phyloP scores from a whole-genome alignment of 2,113 vertebrate species.

The Montifringilla adamsi region DNA sequence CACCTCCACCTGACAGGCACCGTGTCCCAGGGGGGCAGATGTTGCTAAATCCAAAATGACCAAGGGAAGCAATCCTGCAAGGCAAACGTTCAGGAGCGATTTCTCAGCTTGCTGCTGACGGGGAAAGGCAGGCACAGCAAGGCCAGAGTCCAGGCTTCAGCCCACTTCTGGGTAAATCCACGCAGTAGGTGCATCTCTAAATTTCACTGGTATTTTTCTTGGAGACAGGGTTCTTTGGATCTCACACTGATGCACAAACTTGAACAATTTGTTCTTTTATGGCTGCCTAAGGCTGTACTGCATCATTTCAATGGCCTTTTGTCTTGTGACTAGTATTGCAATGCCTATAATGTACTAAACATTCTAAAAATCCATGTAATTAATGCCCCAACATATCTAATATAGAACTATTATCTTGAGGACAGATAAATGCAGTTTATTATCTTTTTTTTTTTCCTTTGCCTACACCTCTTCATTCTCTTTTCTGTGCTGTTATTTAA shows the following conservation, averaged over 20 bases:
- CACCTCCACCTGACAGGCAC: not conserved
- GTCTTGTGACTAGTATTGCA: constrained; percentile 52
- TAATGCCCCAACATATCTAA: constrained; percentile 47
- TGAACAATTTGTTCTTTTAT: constrained; percentile 63
- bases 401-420: constrained; percentile 56
- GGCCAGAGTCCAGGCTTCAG: not conserved
- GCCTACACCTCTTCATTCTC: constrained; percentile 46
- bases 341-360: constrained; percentile 43
- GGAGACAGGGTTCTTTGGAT: constrained; percentile 29
- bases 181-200: not conserved
- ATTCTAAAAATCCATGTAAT: constrained; percentile 58
- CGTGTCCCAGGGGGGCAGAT: not conserved
- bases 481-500: constrained; percentile 46
- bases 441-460: constrained; percentile 32
- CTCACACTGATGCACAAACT: constrained; percentile 26
- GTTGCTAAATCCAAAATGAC: not conserved
- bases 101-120: constrained; percentile 49
- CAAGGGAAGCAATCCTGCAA: not conserved
- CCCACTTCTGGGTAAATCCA: not conserved
- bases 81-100: constrained; percentile 38
- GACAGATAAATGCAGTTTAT: constrained; percentile 38
- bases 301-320: constrained; percentile 66
- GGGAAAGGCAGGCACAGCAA: constrained; percentile 1
- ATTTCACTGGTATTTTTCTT: constrained; percentile 12
- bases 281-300: constrained; percentile 44